phyloP scores from a whole-genome alignment of 2,888 invertebrate genomes.

The Zygogramma bicolorata region DNA sequence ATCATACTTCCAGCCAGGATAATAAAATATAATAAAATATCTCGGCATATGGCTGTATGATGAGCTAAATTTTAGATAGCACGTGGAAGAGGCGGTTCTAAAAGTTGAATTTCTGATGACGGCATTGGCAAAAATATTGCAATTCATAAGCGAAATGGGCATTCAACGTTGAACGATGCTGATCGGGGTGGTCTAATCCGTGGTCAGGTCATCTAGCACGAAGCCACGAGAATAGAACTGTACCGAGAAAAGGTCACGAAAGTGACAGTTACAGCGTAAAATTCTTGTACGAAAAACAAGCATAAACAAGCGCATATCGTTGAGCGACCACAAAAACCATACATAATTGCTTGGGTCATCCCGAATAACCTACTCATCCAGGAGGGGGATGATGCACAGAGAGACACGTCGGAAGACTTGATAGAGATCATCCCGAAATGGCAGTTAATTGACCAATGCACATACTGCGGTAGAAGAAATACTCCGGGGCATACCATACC shows the following conservation, averaged over 20 bases:
- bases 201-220: constrained; percentile 6
- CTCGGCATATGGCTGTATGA: constrained; percentile 18
- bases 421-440: not conserved
- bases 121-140: not conserved
- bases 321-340: not conserved
- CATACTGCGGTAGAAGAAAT: not conserved
- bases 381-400: not conserved
- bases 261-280: not conserved
- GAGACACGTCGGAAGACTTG: not conserved
- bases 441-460: not conserved
- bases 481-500: not conserved
- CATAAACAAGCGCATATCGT: not conserved
- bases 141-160: not conserved
- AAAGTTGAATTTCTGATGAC: not conserved
- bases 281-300: not conserved
- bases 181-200: not conserved
- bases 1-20: not conserved
- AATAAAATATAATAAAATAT: constrained; percentile 14
- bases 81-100: no score
- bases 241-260: not conserved
- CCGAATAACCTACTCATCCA: not conserved
- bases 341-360: not conserved
- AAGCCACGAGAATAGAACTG: not conserved
- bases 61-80: not conserved
- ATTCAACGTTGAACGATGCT: not conserved